Conservation (phyloP, 2,888 invertebrate genomes). For the Spodoptera exigua region DNA sequence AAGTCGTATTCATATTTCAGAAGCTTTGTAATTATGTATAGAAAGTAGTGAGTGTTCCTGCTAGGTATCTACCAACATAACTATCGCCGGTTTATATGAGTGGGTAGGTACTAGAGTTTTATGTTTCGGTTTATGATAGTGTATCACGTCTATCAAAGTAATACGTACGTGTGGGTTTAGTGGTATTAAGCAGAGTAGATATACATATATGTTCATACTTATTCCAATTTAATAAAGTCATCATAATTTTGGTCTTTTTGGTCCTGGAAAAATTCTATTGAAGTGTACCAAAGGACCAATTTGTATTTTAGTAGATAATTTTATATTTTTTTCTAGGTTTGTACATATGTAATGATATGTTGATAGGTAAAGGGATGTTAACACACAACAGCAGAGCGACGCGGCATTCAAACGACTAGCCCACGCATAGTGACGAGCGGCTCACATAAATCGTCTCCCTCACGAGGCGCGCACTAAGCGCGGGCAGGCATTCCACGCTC, state of each 20-base stretch:
- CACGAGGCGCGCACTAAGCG: constrained; percentile 65
- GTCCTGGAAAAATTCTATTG: no score
- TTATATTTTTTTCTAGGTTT: no score
- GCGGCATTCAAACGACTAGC: constrained; percentile 28
- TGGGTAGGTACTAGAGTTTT: constrained; percentile 34
- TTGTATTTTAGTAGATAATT: no score
- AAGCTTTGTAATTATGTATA: constrained; percentile 41
- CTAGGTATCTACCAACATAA: not conserved
- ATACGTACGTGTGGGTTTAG: no score
- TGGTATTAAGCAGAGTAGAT: no score
- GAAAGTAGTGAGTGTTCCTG: constrained; percentile 30
- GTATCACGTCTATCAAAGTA: not conserved
- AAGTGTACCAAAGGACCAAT: no score
- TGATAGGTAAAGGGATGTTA: constrained; percentile 9
- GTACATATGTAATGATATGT: not conserved
- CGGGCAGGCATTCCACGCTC: constrained; percentile 72
- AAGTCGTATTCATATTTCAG: constrained; percentile 45
- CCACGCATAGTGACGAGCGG: constrained; percentile 36
- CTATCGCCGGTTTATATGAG: constrained; percentile 17
- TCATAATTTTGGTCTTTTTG: no score
- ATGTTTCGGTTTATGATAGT: constrained; percentile 28
- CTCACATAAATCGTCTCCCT: constrained; percentile 53
- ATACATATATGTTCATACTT: no score
- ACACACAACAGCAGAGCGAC: constrained; percentile 18
- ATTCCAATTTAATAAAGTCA: no score